A percentile compares a stretch with the other conserved stretches of the same genome.
phyloP scores from a whole-genome alignment of 2,888 invertebrate genomes.

The Cryptosula pallasiana region DNA sequence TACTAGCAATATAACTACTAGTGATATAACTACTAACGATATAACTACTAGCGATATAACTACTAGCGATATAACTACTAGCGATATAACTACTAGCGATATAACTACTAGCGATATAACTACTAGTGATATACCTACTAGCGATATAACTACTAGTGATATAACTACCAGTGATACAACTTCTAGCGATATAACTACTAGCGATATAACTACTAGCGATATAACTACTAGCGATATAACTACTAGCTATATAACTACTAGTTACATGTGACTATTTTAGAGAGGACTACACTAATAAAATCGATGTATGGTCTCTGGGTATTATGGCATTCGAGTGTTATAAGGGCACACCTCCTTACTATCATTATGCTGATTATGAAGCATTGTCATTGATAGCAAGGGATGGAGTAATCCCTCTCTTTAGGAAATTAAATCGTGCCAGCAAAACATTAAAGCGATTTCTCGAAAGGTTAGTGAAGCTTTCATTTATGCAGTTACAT shows the following conservation, averaged over 20 bases:
- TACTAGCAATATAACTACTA: neutral
- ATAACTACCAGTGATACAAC: neutral
- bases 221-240: neutral
- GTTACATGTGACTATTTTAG: no score
- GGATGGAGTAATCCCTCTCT: conserved; percentile 2
- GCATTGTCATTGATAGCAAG: neutral
- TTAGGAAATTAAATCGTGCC: neutral
- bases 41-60: neutral
- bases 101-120: neutral
- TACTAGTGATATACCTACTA: neutral
- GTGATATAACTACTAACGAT: neutral
- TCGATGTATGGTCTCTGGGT: conserved; percentile 12
- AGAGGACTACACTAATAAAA: conserved; percentile 12
- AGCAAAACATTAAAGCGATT: neutral
- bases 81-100: neutral
- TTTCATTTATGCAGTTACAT: no score
- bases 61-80: neutral
- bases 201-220: neutral
- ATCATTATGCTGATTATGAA: neutral
- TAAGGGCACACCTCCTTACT: conserved; percentile 22
- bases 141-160: neutral
- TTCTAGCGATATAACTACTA: neutral
- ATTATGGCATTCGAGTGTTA: conserved; percentile 19
- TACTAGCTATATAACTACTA: no score
- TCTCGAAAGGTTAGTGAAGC: conserved; percentile 11